These are phyloP conservation scores for Sminthurides aquaticus DNA, from an alignment of 2,888 invertebrate genomes.

Conservation along the genomic window DNA sequence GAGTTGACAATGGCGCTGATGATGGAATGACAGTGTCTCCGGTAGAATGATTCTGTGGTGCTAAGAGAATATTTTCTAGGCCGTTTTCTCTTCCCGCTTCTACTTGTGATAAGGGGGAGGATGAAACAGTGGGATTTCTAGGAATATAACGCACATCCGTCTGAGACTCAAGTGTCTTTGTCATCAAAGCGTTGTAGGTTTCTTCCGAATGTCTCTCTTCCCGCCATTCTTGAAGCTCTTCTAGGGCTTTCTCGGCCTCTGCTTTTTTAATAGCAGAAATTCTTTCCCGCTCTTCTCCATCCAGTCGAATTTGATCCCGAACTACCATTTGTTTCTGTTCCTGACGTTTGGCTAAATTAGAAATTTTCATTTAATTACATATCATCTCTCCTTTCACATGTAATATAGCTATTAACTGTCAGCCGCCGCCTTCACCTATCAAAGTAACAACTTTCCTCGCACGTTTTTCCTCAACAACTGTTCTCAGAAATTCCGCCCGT, in stretches of 20 bases:
- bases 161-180: no score
- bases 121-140: no score
- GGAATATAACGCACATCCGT: no score
- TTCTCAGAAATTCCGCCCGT: no score
- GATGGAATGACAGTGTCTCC: no score
- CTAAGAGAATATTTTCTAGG: no score
- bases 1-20: no score
- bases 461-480: neutral
- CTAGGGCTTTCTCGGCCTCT: conserved; percentile 59
- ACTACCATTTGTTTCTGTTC: conserved; percentile 57
- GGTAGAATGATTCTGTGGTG: no score
- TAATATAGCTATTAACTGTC: no score
- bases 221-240: conserved; percentile 59
- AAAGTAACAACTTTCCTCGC: neutral
- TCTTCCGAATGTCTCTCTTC: neutral
- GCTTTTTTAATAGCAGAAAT: conserved; percentile 59
- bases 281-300: conserved; percentile 54
- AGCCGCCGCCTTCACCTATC: neutral
- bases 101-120: no score
- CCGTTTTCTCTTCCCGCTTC: no score
- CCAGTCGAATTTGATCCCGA: conserved; percentile 55
- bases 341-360: conserved; percentile 43
- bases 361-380: no score
- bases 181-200: neutral
- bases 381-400: neutral